A percentile compares a stretch with the other conserved stretches of the same genome.
These are phyloP conservation scores for Hyles lineata DNA, from an alignment of 2,888 invertebrate species.

Conservation along the genomic window DNA sequence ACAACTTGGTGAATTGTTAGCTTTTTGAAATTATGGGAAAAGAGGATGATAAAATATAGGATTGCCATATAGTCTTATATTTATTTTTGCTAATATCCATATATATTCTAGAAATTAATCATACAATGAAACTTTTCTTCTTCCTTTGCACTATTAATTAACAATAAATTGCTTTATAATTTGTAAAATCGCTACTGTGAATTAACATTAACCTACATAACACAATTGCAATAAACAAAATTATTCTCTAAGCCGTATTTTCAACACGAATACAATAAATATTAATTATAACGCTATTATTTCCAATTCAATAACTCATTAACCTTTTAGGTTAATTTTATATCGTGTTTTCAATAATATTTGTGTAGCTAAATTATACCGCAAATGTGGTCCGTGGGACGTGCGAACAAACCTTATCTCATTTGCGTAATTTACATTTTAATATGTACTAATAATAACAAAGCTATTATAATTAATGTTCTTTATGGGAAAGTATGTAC, in stretches of 20 bases:
- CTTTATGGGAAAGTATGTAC: background rate
- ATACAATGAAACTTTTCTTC: too few species aligned
- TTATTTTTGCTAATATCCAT: too few species aligned
- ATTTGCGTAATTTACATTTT: constrained; percentile 9
- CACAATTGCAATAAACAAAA: too few species aligned
- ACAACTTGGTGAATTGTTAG: too few species aligned
- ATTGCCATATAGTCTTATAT: too few species aligned
- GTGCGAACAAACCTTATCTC: background rate
- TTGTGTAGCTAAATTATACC: background rate
- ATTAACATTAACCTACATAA: too few species aligned
- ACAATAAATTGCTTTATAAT: too few species aligned
- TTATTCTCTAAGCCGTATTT: background rate
- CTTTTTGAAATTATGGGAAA: too few species aligned
- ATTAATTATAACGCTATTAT: background rate
- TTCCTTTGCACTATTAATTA: too few species aligned
- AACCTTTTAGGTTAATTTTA: background rate
- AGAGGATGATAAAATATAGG: too few species aligned
- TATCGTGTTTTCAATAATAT: constrained; percentile 5
- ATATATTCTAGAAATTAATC: too few species aligned
- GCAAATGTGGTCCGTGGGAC: background rate
- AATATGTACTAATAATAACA: background rate
- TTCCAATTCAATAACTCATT: background rate
- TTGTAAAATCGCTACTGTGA: too few species aligned
- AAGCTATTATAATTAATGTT: background rate
- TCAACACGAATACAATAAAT: background rate